These are phyloP conservation scores for Megalops atlanticus DNA, from an alignment of 2,113 vertebrate genomes.

Conservation along the genomic window DNA sequence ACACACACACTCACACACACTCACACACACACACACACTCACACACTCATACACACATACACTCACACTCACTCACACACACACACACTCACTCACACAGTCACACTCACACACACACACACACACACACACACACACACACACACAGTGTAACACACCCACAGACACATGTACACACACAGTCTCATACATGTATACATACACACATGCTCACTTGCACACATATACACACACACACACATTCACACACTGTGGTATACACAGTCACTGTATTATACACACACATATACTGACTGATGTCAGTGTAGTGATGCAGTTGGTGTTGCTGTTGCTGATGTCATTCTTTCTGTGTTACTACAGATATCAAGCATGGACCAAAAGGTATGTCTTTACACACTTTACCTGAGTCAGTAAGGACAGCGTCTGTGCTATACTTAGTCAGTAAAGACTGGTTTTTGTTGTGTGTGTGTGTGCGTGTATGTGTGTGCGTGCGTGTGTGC, in stretches of 20 bases:
- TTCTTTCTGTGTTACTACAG: conserved; percentile 21
- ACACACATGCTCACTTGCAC: no score
- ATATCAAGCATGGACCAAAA: conserved; percentile 47
- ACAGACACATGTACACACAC: no score
- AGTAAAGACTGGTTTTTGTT: not conserved
- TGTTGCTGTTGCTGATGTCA: not conserved
- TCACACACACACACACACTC: not conserved
- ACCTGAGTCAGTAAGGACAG: not conserved
- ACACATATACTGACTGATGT: not conserved
- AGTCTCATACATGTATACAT: no score
- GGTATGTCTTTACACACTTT: conserved; percentile 34
- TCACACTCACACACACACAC: no score
- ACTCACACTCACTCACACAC: not conserved
- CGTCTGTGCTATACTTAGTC: not conserved
- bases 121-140: no score
- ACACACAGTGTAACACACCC: no score
- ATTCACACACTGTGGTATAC: not conserved
- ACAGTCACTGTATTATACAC: not conserved
- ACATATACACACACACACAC: no score
- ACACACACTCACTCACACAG: not conserved
- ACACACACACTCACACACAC: no score
- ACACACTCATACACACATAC: not conserved
- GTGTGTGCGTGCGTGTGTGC: no score
- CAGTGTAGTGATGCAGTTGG: not conserved
- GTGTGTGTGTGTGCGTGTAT: not conserved